Evolutionary conservation across 2,113 vertebrate species (phyloP), one percentile per base, ranked within the genome.

Genomic region (Phrynosoma platyrhinos): DNA sequence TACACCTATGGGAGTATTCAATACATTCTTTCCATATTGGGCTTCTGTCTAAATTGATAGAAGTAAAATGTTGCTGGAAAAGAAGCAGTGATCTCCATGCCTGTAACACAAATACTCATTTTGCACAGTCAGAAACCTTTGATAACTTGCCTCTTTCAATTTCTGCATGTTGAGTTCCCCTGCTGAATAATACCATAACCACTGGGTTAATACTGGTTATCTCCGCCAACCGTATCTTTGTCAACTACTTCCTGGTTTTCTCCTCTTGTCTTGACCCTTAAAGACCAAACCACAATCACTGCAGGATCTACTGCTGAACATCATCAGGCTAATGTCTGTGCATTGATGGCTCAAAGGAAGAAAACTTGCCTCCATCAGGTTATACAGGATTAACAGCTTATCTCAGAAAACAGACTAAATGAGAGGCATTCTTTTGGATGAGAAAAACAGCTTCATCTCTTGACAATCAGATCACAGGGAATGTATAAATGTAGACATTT

Each of bases 181-280:
- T 94, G 89, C 86, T 93, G 93, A 87, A 91, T 79, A 92, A 86
- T 30, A 25, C 75, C 79, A 87, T 91, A 86, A 88, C 64, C 47
- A 68, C 92, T 77, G 93, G 92, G 85, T 90, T 94, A 89, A 88
- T 94, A 87, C 92, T 92, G 77, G 75, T 95, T 91, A 91, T 92
- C 90, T 12, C 76, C 18, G 78, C 92, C 84, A 87, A 90, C 87
- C 91, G 90, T 0, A 1, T 87, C 90, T 93, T 94, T 80, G 80
- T 88, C 90, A 88, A 91, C 87, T 40, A 55, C 87, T 66, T 94
- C 83, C 74, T 12, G 1, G 42, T 89, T 94, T 89, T 91, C 79
- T 86, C 88, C 91, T 82, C 82, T 69, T 85, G 88, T 74, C 55
- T 64, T 91, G 32, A 92, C 85, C 79, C 85, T 87, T 53, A 69